phyloP scores from a whole-genome alignment of 2,888 invertebrate genomes.

The Ashinkailepas kermadecensis region DNA sequence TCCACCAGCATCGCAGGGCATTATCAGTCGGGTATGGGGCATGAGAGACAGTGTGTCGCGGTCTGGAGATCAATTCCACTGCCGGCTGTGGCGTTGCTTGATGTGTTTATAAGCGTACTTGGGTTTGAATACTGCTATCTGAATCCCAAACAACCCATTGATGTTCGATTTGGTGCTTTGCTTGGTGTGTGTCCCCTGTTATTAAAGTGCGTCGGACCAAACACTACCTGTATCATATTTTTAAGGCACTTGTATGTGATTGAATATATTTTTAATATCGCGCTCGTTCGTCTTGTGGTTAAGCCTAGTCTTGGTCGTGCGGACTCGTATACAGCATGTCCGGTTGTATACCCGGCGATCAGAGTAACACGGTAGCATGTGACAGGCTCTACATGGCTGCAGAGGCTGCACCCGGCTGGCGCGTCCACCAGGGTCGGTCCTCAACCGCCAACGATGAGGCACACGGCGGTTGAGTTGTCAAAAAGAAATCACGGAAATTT shows the following conservation, averaged over 20 bases:
- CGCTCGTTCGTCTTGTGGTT: too few relatives aligned
- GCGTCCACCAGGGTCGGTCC: too few relatives aligned
- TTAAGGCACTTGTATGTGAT: neutral
- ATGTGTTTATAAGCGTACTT: neutral
- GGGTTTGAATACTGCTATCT: neutral
- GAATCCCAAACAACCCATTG: neutral
- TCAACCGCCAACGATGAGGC: too few relatives aligned
- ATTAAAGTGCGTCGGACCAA: neutral
- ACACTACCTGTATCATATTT: neutral
- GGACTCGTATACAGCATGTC: too few relatives aligned
- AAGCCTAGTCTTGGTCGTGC: too few relatives aligned
- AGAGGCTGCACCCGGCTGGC: too few relatives aligned
- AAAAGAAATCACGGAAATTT: too few relatives aligned
- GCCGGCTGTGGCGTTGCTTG: neutral
- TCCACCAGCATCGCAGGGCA: neutral
- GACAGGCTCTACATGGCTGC: too few relatives aligned
- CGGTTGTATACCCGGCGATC: too few relatives aligned
- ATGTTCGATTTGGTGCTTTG: neutral
- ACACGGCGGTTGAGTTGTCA: too few relatives aligned
- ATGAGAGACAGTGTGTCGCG: neutral
- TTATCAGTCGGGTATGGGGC: neutral
- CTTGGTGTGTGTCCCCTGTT: neutral
- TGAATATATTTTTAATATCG: conserved; percentile 6
- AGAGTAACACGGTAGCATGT: too few relatives aligned
- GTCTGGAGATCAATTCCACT: neutral